phyloP scores from a whole-genome alignment of 2,888 invertebrate species.

The Marasmarcha lunaedactyla region DNA sequence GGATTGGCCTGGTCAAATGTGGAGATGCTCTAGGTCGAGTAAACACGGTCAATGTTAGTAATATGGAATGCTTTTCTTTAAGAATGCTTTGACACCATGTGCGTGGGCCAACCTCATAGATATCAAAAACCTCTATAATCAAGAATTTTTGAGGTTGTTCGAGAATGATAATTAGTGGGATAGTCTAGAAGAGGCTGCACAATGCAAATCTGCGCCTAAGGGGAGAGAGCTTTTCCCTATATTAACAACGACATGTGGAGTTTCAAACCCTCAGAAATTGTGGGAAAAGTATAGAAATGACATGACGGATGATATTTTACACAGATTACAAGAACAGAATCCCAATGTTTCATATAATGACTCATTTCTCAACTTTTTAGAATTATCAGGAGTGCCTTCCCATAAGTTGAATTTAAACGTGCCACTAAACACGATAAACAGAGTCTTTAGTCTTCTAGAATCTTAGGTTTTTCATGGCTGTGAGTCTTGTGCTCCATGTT shows the following conservation, averaged over 20 bases:
- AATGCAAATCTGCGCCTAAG: too few species aligned
- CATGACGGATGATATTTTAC: constrained; percentile 9
- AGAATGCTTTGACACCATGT: constrained; percentile 16
- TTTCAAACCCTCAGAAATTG: constrained; percentile 14
- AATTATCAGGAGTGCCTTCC: constrained; percentile 18
- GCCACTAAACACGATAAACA: too few species aligned
- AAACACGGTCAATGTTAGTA: constrained; percentile 17
- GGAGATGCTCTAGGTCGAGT: constrained; percentile 16
- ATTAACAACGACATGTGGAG: constrained; percentile 10
- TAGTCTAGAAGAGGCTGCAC: too few species aligned
- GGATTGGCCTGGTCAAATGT: constrained; percentile 14
- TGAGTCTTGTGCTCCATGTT: too few species aligned
- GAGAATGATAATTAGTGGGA: constrained; percentile 28
- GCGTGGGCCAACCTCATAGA: constrained; percentile 15
- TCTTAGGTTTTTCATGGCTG: too few species aligned
- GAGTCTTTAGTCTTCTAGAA: too few species aligned
- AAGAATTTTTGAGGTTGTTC: constrained; percentile 18
- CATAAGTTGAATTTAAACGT: constrained; percentile 20
- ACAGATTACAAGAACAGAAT: constrained; percentile 12
- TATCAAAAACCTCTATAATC: constrained; percentile 13
- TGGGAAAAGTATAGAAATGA: constrained; percentile 14
- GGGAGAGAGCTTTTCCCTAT: too few species aligned
- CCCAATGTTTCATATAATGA: constrained; percentile 12
- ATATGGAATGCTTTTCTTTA: constrained; percentile 18
- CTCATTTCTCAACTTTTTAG: constrained; percentile 15